phyloP scores from a whole-genome alignment of 30 jellyfish, hydroid and myxozoan genomes.

The Rhopilema esculentum region DNA sequence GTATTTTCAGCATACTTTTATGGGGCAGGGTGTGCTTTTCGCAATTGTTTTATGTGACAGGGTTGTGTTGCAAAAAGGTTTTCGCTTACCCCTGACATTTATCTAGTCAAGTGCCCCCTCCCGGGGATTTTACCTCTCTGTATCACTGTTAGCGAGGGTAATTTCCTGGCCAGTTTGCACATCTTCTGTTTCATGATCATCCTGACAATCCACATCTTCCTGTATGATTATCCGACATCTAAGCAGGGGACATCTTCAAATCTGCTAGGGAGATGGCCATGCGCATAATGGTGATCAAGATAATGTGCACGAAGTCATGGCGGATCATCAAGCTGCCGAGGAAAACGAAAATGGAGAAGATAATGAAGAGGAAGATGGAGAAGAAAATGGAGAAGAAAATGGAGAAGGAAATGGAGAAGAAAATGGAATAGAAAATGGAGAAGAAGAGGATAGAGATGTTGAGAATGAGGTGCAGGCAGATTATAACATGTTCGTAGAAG shows the following conservation, averaged over 20 bases:
- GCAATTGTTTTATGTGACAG: no score
- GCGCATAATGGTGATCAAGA: constrained; percentile 25
- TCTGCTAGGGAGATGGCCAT: constrained; percentile 26
- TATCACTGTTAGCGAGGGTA: no score
- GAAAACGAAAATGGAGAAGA: constrained; percentile 11
- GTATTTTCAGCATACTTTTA: no score
- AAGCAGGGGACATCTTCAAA: background rate
- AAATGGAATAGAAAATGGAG: constrained; percentile 10
- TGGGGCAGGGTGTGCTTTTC: no score
- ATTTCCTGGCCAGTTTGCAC: no score
- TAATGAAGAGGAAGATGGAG: constrained; percentile 20
- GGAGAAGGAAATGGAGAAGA: constrained; percentile 4
- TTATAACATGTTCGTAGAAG: background rate
- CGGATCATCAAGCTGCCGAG: background rate
- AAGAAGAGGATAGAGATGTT: constrained; percentile 4
- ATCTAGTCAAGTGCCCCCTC: no score
- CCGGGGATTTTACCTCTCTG: no score
- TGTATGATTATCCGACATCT: background rate
- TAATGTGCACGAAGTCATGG: background rate
- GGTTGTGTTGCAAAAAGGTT: no score
- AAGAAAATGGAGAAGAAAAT: constrained; percentile 16
- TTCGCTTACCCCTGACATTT: no score
- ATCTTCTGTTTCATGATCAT: background rate
- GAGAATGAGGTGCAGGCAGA: constrained; percentile 3
- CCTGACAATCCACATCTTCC: background rate